phyloP scores from a whole-genome alignment of 2,113 vertebrate species.

The Sturnira hondurensis region DNA sequence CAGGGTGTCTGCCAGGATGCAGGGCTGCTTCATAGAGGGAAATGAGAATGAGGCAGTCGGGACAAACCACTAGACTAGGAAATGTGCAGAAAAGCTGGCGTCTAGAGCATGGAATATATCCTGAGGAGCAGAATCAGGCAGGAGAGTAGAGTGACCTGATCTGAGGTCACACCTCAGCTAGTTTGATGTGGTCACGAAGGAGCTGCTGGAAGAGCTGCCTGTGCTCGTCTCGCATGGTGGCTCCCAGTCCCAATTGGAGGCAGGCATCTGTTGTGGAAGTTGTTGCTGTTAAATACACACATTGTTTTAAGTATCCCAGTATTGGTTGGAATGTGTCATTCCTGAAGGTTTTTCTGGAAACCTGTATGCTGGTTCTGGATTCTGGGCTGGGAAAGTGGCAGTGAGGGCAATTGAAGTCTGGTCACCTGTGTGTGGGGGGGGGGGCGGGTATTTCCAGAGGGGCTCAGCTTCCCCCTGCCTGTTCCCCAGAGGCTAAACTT shows the following conservation, averaged over 20 bases:
- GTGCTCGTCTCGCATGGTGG: not conserved
- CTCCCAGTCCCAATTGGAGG: not conserved
- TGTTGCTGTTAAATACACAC: not conserved
- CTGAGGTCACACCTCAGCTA: not conserved
- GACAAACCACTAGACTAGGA: not conserved
- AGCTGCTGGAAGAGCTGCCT: not conserved
- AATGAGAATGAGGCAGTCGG: not conserved
- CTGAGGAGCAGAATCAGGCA: not conserved
- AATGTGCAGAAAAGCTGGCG: not conserved
- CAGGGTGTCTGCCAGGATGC: not conserved
- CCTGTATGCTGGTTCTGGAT: not conserved
- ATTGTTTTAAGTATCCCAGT: not conserved
- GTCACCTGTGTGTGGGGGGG: not conserved
- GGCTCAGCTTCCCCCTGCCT: not conserved
- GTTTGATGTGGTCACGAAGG: not conserved
- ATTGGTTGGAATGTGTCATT: not conserved
- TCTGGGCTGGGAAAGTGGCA: not conserved
- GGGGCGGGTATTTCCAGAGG: not conserved
- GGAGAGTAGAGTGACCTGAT: not conserved
- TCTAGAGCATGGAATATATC: not conserved
- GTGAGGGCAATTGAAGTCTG: not conserved
- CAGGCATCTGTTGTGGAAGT: not conserved
- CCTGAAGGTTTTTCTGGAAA: slow-evolving; percentile 26
- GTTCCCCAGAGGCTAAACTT: not conserved
- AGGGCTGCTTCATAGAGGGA: not conserved